Evolutionary conservation across 2,888 invertebrate species (phyloP).

Genomic region (Rhagium mordax): DNA sequence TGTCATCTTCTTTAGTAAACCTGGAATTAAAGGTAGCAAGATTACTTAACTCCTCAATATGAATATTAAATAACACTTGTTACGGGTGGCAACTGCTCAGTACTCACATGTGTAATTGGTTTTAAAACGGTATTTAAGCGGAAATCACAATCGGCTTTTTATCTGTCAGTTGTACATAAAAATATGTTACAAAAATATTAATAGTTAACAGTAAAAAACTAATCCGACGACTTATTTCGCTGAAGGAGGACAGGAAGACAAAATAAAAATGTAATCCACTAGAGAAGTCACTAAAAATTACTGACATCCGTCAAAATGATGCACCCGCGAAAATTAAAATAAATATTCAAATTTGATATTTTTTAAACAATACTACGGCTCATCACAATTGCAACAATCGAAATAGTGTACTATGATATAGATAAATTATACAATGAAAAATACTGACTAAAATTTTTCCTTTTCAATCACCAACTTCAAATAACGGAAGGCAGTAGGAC

Average conservation of each 20-base stretch:
- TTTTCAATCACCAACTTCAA: neutral
- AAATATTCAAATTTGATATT: neutral
- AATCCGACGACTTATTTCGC: slow-evolving; percentile 24
- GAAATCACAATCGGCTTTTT: slow-evolving; percentile 40
- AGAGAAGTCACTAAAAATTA: slow-evolving; percentile 25
- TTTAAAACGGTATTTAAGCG: slow-evolving; percentile 35
- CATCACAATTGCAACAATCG: neutral
- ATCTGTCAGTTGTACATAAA: slow-evolving; percentile 34
- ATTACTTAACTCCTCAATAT: slow-evolving; percentile 3
- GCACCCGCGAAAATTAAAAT: slow-evolving; percentile 1
- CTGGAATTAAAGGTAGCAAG: slow-evolving; percentile 50
- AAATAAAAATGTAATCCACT: slow-evolving; percentile 29
- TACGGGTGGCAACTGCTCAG: slow-evolving; percentile 33
- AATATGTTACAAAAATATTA: slow-evolving; percentile 25
- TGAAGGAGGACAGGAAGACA: slow-evolving; percentile 32
- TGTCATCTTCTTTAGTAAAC: slow-evolving; percentile 68
- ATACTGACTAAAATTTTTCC: neutral
- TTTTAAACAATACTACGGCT: neutral
- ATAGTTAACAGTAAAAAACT: slow-evolving; percentile 21
- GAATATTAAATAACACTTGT: slow-evolving; percentile 31
- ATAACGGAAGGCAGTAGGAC: neutral
- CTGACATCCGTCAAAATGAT: neutral
- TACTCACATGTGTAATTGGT: slow-evolving; percentile 48
- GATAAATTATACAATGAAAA: neutral
- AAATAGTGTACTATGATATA: neutral